Evolutionary conservation across 2,113 vertebrate genomes (phyloP), one percentile per base, ranked within the genome.

Genomic region (Xerus inauris): DNA sequence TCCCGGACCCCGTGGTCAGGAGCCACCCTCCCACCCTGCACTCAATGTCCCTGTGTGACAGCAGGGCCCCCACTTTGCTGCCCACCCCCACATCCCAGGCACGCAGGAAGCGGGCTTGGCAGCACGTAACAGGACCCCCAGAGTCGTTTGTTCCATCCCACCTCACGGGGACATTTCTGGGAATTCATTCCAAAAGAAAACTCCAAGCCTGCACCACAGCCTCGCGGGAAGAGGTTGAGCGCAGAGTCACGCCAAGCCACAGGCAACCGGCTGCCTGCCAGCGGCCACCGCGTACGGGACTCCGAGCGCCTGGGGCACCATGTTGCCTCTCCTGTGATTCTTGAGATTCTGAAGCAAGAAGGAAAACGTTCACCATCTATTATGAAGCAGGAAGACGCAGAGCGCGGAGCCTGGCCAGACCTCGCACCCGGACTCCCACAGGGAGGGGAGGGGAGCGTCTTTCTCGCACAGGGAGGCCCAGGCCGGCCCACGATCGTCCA

Each of bases 161-260:
- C 94, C 95, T 97, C 24, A 0, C 6, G 75, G 95, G 22, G 49
- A 96, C 94, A 83, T 96, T 95, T 97, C 95, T 96, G 92, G 94
- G 97, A 97, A 97, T 83, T 89, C 28, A 11, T 85, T 79, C 59
- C 83, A 40, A 49, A 77, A 97, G 77, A 89, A 82, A 93, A 91
- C 91, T 83, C 96, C 90, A 51, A 87, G 93, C 77, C 91, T 89
- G 95, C 88, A 77, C 79, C 79, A 79, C 51, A 84, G 87, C 89
- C 91, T 2, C 54, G 95, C 86, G 8, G 10, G 62, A 54, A 64
- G 83, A 95, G 73, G 79, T 38, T 91, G 16, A 28, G 11, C 72
- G 77, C 51, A 54, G 92, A 72, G 72, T 65, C 26, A 65, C 26
- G 65, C 59, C 59, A 32, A n/a, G 82, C 32, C 65, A 1, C 82